phyloP scores from a whole-genome alignment of 2,113 vertebrate species.

The Glaucomys volans region DNA sequence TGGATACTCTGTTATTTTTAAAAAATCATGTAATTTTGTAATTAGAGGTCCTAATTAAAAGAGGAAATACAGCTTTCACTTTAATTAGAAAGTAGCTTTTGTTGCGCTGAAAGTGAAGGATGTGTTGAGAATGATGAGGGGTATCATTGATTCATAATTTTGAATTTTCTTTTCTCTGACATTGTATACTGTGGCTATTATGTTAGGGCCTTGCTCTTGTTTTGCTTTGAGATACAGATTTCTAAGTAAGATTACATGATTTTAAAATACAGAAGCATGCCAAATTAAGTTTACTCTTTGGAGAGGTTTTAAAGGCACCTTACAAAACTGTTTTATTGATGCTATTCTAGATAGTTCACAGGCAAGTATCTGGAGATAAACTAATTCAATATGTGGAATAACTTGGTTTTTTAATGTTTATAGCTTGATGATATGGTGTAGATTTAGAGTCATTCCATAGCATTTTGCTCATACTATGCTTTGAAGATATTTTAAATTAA shows the following conservation, averaged over 20 bases:
- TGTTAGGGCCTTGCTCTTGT: not conserved
- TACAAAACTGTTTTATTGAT: not conserved
- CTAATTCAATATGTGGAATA: not conserved
- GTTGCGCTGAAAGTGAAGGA: not conserved
- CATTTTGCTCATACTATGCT: constrained; percentile 44
- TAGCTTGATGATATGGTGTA: constrained; percentile 24
- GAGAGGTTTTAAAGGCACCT: not conserved
- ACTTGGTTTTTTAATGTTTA: constrained; percentile 39
- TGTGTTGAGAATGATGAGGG: not conserved
- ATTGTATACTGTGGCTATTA: not conserved
- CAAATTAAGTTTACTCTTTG: constrained; percentile 49
- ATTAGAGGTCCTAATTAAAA: constrained; percentile 31
- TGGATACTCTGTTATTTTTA: not conserved
- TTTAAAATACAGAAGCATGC: constrained; percentile 18
- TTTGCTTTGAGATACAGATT: constrained; percentile 62
- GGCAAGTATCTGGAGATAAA: not conserved
- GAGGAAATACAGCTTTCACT: constrained; percentile 14
- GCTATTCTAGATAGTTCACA: not conserved
- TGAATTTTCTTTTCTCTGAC: constrained; percentile 41
- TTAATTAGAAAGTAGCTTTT: constrained; percentile 49
- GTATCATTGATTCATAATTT: not conserved
- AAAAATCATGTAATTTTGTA: constrained; percentile 19
- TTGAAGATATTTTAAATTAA: constrained; percentile 49
- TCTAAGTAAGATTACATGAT: constrained; percentile 49
- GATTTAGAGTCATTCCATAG: constrained; percentile 34